A percentile compares a stretch with the other conserved stretches of the same genome.
phyloP scores from a whole-genome alignment of 2,888 invertebrate genomes.

The Pollenia angustigena region DNA sequence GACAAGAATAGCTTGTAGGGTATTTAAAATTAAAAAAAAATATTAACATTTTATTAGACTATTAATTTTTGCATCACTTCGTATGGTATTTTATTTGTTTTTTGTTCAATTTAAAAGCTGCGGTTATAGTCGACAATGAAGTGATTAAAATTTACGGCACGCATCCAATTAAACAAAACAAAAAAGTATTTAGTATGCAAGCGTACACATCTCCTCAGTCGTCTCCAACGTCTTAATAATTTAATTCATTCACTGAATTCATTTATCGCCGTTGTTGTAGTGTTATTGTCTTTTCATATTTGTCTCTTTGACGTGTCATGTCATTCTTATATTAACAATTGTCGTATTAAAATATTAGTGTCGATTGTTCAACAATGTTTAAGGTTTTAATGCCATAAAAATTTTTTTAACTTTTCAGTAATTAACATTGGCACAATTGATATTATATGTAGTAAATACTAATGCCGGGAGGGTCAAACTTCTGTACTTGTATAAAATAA shows the following conservation, averaged over 20 bases:
- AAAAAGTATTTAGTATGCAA: neutral
- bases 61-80: neutral
- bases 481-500: neutral
- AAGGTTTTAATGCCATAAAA: constrained; percentile 45
- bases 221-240: neutral
- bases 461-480: neutral
- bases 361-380: constrained; percentile 26
- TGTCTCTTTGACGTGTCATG: constrained; percentile 46
- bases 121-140: constrained; percentile 13
- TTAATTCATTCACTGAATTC: constrained; percentile 28
- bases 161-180: constrained; percentile 16
- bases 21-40: no score
- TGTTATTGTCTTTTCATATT: constrained; percentile 43
- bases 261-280: constrained; percentile 33
- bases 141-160: constrained; percentile 45
- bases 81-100: neutral
- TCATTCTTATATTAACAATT: constrained; percentile 55
- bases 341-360: no score
- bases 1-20: no score
- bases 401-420: constrained; percentile 9
- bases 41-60: no score
- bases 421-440: constrained; percentile 34
- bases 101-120: neutral
- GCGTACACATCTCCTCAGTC: neutral
- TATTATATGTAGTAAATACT: neutral